phyloP scores from a whole-genome alignment of 1,140 invertebrate genomes.

The Phocides pigmalion region DNA sequence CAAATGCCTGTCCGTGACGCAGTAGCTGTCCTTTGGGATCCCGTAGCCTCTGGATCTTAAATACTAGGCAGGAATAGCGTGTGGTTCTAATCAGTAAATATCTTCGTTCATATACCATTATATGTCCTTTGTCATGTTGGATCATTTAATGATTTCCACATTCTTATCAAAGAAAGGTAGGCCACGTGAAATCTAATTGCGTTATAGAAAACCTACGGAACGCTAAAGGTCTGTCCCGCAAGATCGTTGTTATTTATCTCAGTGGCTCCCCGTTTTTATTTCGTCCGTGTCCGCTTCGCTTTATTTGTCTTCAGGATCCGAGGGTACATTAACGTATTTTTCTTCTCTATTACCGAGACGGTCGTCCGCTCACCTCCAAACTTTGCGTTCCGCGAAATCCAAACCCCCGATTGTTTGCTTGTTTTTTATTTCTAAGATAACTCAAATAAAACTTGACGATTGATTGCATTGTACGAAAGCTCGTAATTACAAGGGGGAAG shows the following conservation, averaged over 20 bases:
- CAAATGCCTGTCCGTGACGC: no score
- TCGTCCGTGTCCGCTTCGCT: conserved; percentile 71
- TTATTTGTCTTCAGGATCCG: conserved; percentile 81
- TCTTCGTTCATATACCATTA: no score
- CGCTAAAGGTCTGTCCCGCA: conserved; percentile 46
- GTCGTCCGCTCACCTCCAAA: conserved; percentile 77
- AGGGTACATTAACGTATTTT: conserved; percentile 83
- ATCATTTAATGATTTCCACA: no score
- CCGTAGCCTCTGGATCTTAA: no score
- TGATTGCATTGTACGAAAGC: conserved; percentile 72
- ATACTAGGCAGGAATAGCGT: no score
- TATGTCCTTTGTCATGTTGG: no score
- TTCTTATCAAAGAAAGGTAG: neutral
- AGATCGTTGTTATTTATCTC: conserved; percentile 79
- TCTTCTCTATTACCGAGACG: conserved; percentile 81
- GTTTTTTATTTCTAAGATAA: conserved; percentile 77
- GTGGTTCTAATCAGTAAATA: no score
- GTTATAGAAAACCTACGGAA: conserved; percentile 4
- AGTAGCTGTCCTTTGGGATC: no score
- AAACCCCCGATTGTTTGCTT: conserved; percentile 69
- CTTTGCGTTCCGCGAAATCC: conserved; percentile 72
- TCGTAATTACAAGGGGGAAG: conserved; percentile 65
- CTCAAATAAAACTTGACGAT: conserved; percentile 81
- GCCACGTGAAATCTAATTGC: conserved; percentile 7
- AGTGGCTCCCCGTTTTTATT: conserved; percentile 72